phyloP scores from a whole-genome alignment of 2,888 invertebrate species.

The Alloplasta piceator region DNA sequence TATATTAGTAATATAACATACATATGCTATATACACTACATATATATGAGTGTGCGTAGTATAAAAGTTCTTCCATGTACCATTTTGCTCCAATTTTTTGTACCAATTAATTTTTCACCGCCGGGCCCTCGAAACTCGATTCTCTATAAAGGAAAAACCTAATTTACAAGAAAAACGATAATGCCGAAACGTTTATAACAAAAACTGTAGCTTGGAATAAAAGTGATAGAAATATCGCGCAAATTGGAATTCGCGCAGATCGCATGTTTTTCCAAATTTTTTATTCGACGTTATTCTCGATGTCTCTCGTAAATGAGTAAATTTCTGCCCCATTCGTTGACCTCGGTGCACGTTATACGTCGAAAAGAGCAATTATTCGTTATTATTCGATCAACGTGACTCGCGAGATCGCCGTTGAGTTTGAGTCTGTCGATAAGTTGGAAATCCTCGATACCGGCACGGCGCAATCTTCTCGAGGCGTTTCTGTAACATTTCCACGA shows the following conservation, averaged over 20 bases:
- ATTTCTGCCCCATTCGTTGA: conserved; percentile 89
- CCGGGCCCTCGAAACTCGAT: no score
- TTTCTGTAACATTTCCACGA: conserved; percentile 93
- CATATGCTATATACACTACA: not conserved
- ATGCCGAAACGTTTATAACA: no score
- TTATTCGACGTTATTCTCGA: not conserved
- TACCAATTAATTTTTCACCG: no score
- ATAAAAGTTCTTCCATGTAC: conserved; percentile 2
- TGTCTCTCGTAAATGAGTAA: conserved; percentile 86
- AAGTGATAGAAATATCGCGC: no score
- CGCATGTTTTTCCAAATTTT: not conserved
- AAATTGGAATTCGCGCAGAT: not conserved
- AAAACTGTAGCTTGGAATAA: no score
- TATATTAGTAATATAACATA: no score
- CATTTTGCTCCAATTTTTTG: no score
- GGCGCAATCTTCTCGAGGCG: conserved; percentile 89
- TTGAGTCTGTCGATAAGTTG: conserved; percentile 86
- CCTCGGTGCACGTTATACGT: conserved; percentile 86
- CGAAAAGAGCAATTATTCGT: conserved; percentile 82
- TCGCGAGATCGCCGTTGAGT: conserved; percentile 86
- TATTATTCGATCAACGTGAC: conserved; percentile 86
- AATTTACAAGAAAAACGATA: no score
- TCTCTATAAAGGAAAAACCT: no score
- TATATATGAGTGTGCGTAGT: not conserved
- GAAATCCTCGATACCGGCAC: conserved; percentile 86